These are phyloP conservation scores for Callipepla squamata DNA, from an alignment of 2,113 vertebrate species.

Conservation along the genomic window DNA sequence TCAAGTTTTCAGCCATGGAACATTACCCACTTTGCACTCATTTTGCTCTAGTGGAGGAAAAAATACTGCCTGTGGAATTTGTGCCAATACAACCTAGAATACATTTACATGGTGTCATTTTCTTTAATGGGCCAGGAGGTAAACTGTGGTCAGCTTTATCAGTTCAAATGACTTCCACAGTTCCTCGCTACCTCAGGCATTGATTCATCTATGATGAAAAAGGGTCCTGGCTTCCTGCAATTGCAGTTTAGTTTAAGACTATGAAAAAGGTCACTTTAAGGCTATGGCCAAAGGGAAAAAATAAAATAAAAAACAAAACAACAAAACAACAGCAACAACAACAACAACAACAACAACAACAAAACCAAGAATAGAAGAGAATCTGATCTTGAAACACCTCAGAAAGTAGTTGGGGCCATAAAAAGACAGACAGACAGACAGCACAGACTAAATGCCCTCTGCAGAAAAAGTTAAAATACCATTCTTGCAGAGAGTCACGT, in stretches of 20 bases:
- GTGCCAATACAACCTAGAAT: constrained; percentile 27
- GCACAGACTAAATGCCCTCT: constrained; percentile 6
- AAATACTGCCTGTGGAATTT: neutral
- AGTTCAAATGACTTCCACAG: constrained; percentile 4
- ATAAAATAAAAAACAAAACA: neutral
- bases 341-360: no score
- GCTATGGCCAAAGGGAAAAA: neutral
- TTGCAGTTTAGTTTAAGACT: constrained; percentile 54
- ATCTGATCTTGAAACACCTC: constrained; percentile 32
- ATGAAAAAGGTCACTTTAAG: constrained; percentile 52
- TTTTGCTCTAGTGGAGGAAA: constrained; percentile 3
- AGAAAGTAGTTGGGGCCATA: neutral
- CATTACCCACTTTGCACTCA: neutral
- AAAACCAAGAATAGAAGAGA: neutral
- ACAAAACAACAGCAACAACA: no score
- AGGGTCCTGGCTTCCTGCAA: constrained; percentile 11
- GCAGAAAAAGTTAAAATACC: constrained; percentile 2
- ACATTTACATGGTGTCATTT: constrained; percentile 33
- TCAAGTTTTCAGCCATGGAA: constrained; percentile 27
- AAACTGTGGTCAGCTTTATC: constrained; percentile 31
- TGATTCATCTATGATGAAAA: constrained; percentile 15
- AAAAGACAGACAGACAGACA: constrained; percentile 36
- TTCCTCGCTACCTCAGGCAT: neutral
- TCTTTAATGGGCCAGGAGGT: constrained; percentile 17
- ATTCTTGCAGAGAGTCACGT: neutral